Base-by-base conservation (phyloP, 2,113 vertebrate species). In the Grus americana region DNA sequence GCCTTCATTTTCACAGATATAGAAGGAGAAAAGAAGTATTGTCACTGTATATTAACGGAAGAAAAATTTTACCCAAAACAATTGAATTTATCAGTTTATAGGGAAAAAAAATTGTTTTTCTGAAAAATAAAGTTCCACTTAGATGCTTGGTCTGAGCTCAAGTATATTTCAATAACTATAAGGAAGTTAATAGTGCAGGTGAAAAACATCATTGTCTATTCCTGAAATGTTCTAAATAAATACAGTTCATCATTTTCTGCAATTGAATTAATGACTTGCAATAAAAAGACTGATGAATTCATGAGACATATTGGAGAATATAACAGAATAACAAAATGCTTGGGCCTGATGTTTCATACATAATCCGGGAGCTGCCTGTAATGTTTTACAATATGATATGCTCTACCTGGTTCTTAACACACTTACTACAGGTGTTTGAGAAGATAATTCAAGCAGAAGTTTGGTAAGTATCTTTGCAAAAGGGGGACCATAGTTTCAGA, bases 211-310 rank as follows among this genome's bases (percentile, higher is more conserved):
- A 0, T 49, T 62, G 24, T 54, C 23, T 79, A 61, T 62, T 88
- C 58, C 4, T 17, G 32, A 81, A 80, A 42, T 79, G 16, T 27
- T 84, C 76, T 78, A 84, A 83, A 88, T 74, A 78, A 94, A 68
- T 75, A 68, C 30, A 68, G 59, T 92, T 87, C 49, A 78, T 86
- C 0, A 79, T 86, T 90, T 87, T 89, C 68, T 75, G 70, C 23
- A 49, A 54, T 19, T 49, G 57, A 94, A 88, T 79, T 84, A 92
- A 93, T 78, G 68, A 52, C 65, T 90, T 83, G 49, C 47, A 86
- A 86, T 78, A 84, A 80, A 79, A 86, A 73, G 55, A 76, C 52
- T 89, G 83, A 91, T 91, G 38, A 94, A 88, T 92, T 93, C 61
- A 23, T 65, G 74, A 18, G 68, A 26, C 61, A 88, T 32, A 47